Conservation (phyloP, 2,888 invertebrate genomes). For the Acanthosepion pharaonis region DNA sequence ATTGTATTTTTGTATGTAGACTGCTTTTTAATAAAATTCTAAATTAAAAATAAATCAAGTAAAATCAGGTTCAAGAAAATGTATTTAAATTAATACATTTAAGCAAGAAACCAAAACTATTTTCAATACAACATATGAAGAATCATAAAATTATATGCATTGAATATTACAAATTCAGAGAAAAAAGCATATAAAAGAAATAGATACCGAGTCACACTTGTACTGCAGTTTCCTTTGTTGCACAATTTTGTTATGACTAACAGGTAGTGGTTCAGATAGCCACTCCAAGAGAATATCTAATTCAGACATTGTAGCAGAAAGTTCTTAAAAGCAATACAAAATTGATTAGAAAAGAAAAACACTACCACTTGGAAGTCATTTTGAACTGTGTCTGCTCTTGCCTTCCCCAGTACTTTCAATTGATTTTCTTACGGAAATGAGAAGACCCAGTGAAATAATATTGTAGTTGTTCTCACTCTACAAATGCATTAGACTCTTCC, state of each 20-base stretch:
- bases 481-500: slow-evolving; percentile 7
- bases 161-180: not conserved
- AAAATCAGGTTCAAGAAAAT: not conserved
- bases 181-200: not conserved
- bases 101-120: not conserved
- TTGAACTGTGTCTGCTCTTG: slow-evolving; percentile 33
- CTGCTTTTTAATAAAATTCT: too few species aligned
- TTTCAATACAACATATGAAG: not conserved
- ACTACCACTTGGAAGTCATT: not conserved
- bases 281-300: slow-evolving; percentile 38
- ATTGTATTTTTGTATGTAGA: too few species aligned
- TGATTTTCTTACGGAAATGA: slow-evolving; percentile 33
- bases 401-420: not conserved
- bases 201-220: slow-evolving; percentile 24
- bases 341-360: not conserved
- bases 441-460: slow-evolving; percentile 24
- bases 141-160: not conserved
- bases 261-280: slow-evolving; percentile 6
- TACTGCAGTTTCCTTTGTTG: not conserved
- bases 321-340: not conserved
- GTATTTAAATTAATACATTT: not conserved
- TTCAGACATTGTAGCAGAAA: not conserved
- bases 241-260: not conserved
- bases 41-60: too few species aligned
- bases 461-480: slow-evolving; percentile 9